Base-by-base conservation (phyloP, 2,113 vertebrate genomes). In the Diphyllodes magnificus region DNA sequence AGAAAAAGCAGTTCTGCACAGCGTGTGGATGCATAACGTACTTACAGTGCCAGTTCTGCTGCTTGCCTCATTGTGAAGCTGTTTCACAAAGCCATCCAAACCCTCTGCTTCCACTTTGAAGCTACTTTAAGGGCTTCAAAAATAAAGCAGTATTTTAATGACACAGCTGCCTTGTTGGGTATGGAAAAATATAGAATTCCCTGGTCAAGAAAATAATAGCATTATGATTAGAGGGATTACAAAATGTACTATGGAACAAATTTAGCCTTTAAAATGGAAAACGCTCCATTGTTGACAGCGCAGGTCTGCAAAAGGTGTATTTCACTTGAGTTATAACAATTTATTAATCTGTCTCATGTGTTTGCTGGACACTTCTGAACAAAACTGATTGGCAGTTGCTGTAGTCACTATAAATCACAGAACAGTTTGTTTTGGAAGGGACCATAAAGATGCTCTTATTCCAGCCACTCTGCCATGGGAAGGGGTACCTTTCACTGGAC, bases 61-160 rank as follows among this genome's bases (percentile, higher is more conserved):
- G 69, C 57, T 81, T 80, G 64, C 60, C 19, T 95, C 2, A 0
- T 75, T 89, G 25, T 64, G 59, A 95, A 96, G 39, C 75, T 92
- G 61, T 70, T 95, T 33, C 31, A 92, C 40, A 82, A 96, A 84
- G 71, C 88, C 45, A 53, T 89, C n/a, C 59, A 94, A 83, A 91
- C 70, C 42, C 40, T 90, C 25, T 93, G 47, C 88, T 94, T 92
- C 71, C 24, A 51, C 80, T 95, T 66, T 76, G 82, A 93, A 95
- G 66, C n/a, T 72, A 68, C 68, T 92, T 94, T 79, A 76, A 93
- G 37, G 35, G 50, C 66, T 93, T 90, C 45, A 81, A 71, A 92
- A 91, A 83, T 88, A 90, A 94, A 84, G 39, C 37, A 57, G 5
- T 82, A 57, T 84, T 97, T 93, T 96, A 95, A 85, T 87, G 73